Evolutionary conservation across 2,888 invertebrate species (phyloP).

Genomic region (Cyaniris semiargus): DNA sequence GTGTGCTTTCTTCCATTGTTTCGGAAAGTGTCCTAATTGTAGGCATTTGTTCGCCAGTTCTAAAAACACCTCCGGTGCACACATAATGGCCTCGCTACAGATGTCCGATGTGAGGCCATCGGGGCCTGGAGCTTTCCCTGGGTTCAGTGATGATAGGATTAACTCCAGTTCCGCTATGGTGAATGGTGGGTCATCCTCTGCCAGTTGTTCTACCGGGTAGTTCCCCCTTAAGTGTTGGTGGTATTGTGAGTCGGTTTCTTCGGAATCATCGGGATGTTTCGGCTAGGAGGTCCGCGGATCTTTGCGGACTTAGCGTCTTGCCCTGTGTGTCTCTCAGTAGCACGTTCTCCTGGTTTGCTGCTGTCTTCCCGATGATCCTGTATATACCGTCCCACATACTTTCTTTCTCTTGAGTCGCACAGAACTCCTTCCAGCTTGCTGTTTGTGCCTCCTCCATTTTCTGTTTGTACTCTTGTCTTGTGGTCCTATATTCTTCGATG

Average conservation of each 20-base stretch:
- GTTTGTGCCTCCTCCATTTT: slow-evolving; percentile 38
- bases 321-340: too few species aligned
- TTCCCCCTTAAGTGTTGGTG: background rate
- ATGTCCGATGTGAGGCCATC: slow-evolving; percentile 45
- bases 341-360: too few species aligned
- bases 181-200: slow-evolving; percentile 36
- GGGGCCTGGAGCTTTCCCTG: slow-evolving; percentile 41
- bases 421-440: slow-evolving; percentile 41
- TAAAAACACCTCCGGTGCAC: slow-evolving; percentile 35
- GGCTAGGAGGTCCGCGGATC: too few species aligned
- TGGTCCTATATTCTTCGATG: slow-evolving; percentile 37
- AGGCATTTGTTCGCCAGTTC: slow-evolving; percentile 21
- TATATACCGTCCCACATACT: too few species aligned
- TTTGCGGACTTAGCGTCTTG: too few species aligned
- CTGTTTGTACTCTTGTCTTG: slow-evolving; percentile 33
- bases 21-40: slow-evolving; percentile 36
- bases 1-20: slow-evolving; percentile 40
- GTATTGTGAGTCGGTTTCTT: background rate
- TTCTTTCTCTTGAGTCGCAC: slow-evolving; percentile 34
- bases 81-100: slow-evolving; percentile 36
- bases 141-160: slow-evolving; percentile 33
- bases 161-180: slow-evolving; percentile 33
- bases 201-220: background rate
- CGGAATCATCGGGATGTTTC: too few species aligned
- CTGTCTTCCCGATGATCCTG: too few species aligned